Base-by-base conservation (phyloP, 2,797 vertebrate species). In the Rhyacichthys aspro region DNA sequence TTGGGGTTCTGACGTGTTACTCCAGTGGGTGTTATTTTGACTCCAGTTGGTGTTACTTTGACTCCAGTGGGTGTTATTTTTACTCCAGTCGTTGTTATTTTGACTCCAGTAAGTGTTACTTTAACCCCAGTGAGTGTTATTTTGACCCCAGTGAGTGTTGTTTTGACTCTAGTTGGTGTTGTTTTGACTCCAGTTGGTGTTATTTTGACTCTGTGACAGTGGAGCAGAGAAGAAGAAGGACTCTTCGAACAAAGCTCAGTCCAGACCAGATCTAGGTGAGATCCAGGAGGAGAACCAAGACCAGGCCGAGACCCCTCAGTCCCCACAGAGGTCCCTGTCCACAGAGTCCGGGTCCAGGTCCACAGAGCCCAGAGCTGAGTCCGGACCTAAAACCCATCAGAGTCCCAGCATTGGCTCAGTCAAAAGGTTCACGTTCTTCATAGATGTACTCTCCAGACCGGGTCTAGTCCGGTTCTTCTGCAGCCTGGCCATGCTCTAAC, bases 181-280 rank as follows among this genome's bases (percentile, higher is more conserved):
- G n/a, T n/a, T n/a, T n/a, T 28, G 23, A 28, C 23, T 28, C 23
- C 23, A 28, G 23, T 28, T 3, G 23, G 23, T 28, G 23, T 28
- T 28, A 28, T 28, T n/a, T 28, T 28, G 23, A 28, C 23, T 28
- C 23, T 5, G 23, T 28, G 23, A 28, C 96, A 98, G 97, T 72
- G 92, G 95, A 87, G 78, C 92, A 72, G 95, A 97, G 87, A 95
- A 92, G 94, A 97, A 93, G 93, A 95, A 95, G 91, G 95, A 97
- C 1, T 0, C 47, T 5, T 14, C 28, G 9, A 23, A 47, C 11
- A 52, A 52, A 34, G 18, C 48, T 15, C 48, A 50, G 10, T 50
- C 49, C 49, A 37, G 49, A 38, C 2, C 49, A 3, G 49, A 52
- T 34, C 34, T 93, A 92, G 95, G 94, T 91, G 94, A 94, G 83